Conservation (phyloP, 2,113 vertebrate genomes). For the Hypanus sabinus region DNA sequence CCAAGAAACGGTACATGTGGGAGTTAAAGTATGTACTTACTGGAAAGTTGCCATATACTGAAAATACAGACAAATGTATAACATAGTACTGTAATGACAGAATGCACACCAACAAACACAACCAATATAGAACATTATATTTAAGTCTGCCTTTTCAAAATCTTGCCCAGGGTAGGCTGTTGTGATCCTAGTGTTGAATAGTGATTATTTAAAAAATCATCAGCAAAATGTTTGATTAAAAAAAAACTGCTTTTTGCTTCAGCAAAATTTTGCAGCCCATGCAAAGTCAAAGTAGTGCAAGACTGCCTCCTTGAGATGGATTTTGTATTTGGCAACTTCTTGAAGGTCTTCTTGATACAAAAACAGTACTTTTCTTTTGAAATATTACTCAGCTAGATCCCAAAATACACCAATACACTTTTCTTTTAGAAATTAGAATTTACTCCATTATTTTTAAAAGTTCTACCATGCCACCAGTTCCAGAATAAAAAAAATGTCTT, state of each 20-base stretch:
- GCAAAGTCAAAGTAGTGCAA: neutral
- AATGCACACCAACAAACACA: neutral
- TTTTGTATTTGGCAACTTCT: neutral
- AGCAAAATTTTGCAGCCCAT: neutral
- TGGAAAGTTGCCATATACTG: neutral
- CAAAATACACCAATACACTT: neutral
- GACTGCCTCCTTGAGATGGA: constrained; percentile 25
- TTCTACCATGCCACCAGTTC: neutral
- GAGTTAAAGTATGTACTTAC: neutral
- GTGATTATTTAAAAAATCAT: neutral
- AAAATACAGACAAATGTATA: neutral
- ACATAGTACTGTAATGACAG: neutral
- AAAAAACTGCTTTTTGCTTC: neutral
- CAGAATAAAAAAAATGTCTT: too few species aligned
- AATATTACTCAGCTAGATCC: neutral
- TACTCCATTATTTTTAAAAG: neutral
- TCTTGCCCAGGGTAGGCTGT: neutral
- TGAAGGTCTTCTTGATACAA: neutral
- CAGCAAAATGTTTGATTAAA: neutral
- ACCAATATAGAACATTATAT: neutral
- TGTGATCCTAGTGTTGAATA: neutral
- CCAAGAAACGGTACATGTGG: neutral
- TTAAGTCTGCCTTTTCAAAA: neutral
- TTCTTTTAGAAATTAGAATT: neutral
- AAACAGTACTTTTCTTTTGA: neutral